Conservation (phyloP, 2,888 invertebrate genomes). For the Euzetes globulus region DNA sequence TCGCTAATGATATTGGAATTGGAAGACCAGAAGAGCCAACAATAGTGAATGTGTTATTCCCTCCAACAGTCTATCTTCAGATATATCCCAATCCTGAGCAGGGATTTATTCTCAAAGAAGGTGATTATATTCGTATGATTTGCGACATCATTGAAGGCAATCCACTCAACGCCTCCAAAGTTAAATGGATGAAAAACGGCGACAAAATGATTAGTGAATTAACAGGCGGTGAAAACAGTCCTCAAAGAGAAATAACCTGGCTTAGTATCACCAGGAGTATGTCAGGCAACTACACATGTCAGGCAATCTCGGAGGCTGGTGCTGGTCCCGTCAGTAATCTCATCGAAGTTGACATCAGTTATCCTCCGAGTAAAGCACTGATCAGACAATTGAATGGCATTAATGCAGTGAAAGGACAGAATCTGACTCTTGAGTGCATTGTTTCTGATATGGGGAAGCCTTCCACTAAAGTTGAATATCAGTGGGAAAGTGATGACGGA, state of each 20-base stretch:
- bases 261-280: constrained; percentile 39
- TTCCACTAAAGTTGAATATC: constrained; percentile 44
- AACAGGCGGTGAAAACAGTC: constrained; percentile 37
- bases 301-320: constrained; percentile 41
- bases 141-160: constrained; percentile 42
- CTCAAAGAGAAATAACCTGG: constrained; percentile 41
- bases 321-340: constrained; percentile 38
- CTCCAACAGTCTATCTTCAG: constrained; percentile 30
- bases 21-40: constrained; percentile 40
- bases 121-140: constrained; percentile 40
- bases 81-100: constrained; percentile 40
- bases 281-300: constrained; percentile 41
- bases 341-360: constrained; percentile 40
- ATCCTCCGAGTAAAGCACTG: constrained; percentile 75
- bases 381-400: constrained; percentile 62
- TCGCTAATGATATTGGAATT: constrained; percentile 40
- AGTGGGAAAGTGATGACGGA: constrained; percentile 41
- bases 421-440: constrained; percentile 70
- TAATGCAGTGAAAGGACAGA: constrained; percentile 70
- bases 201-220: constrained; percentile 40
- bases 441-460: constrained; percentile 77
- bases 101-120: constrained; percentile 41
- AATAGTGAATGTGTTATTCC: constrained; percentile 41
- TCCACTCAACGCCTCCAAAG: constrained; percentile 40
- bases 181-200: constrained; percentile 41